Evolutionary conservation across 2,888 invertebrate species (phyloP), one percentile per base, ranked within the genome.

Genomic region (Dryomyza anilis): DNA sequence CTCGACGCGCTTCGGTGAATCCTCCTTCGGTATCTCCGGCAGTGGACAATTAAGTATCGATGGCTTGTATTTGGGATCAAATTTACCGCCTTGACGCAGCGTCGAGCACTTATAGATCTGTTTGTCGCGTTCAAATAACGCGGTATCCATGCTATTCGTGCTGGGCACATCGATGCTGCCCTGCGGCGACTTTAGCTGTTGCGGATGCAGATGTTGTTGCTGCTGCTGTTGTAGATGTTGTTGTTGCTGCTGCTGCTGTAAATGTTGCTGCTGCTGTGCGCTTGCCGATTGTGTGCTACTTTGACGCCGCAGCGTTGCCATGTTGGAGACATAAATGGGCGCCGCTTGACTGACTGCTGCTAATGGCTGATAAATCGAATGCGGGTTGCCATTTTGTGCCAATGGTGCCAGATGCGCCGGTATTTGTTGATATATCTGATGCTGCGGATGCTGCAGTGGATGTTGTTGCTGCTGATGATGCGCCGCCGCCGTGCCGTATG

Each of bases 91-190:
- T 68, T 83, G 83, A 3, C 83, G 72, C 64, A 84, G 70, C 5
- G 84, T 84, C 39, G 84, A 84, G 68, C 83, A 84, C 67, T 83
- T 82, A 64, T 84, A 84, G 65, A 83, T 82, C 62, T 83, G 83
- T 72, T 84, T 84, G 56, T 84, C 84, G 14, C 84, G 79, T 66
- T 84, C 84, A 48, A 81, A 83, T 67, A 83, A 82, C 27, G 80
- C 77, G 67, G 79, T 76, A 66, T 83, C 83, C 68, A 82, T 80
- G 33, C 76, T 74, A 59, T 77, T 78, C 58, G 78, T 74, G 63
- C 72, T 77, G 50, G 80, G 79, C 30, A 78, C 75, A 64, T 78
- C 78, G 65, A 77, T 72, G 56, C 69, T 76, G 71, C 72, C 81
- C 58, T 70, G 76, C 58, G 74, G 72, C 48, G 76, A 73, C 56